Evolutionary conservation across 2,888 invertebrate species (phyloP).

Genomic region (Griposia aprilina): DNA sequence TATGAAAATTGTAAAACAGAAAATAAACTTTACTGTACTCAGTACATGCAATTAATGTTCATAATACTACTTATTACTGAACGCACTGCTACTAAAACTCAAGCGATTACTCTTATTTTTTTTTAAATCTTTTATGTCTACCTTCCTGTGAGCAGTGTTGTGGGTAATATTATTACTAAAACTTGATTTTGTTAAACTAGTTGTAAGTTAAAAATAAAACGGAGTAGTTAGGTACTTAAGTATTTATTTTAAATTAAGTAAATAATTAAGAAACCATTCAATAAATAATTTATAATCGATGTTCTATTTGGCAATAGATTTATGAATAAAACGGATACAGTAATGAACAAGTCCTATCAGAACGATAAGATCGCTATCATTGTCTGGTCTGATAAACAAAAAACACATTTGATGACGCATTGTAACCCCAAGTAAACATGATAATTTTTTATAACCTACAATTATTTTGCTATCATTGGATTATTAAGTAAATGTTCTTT

Average conservation of each 20-base stretch:
- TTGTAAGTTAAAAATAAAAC: too few relatives aligned
- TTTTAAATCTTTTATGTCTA: too few relatives aligned
- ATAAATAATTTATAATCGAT: neutral
- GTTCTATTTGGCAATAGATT: neutral
- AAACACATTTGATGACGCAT: slow-evolving; percentile 36
- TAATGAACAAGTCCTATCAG: slow-evolving; percentile 12
- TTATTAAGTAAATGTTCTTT: neutral
- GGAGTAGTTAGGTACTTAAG: too few relatives aligned
- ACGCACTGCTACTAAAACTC: too few relatives aligned
- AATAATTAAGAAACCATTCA: neutral
- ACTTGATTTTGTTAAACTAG: too few relatives aligned
- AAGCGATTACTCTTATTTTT: too few relatives aligned
- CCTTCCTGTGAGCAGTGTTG: too few relatives aligned
- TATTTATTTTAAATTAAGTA: too few relatives aligned
- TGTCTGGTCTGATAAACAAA: slow-evolving; percentile 33
- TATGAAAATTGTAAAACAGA: neutral
- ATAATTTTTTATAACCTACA: slow-evolving; percentile 32
- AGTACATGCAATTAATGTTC: too few relatives aligned
- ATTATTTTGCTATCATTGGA: slow-evolving; percentile 27
- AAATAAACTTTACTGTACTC: neutral
- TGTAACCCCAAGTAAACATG: slow-evolving; percentile 24
- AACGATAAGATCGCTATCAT: slow-evolving; percentile 31
- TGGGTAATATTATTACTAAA: too few relatives aligned
- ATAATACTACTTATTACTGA: too few relatives aligned
- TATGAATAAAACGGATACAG: neutral